A percentile compares a stretch with the other conserved stretches of the same genome.
These are phyloP conservation scores for Haliclystus octoradiatus DNA, from an alignment of 30 jellyfish, hydroid and myxozoan genomes.

Conservation along the genomic window DNA sequence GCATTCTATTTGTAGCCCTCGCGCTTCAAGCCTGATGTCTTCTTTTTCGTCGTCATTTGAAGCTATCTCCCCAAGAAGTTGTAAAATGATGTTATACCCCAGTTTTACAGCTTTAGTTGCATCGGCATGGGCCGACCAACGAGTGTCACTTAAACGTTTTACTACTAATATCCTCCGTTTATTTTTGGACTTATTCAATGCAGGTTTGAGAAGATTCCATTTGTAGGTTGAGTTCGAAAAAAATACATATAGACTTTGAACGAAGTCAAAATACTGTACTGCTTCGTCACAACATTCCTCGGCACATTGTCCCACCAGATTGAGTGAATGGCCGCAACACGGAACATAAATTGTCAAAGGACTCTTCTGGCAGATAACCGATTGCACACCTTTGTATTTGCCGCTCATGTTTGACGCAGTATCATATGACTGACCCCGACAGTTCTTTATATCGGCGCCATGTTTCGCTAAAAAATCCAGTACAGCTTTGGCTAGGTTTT, in stretches of 20 bases:
- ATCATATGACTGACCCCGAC: slow-evolving; percentile 57
- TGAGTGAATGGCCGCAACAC: slow-evolving; percentile 31
- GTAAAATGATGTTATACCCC: too few relatives aligned
- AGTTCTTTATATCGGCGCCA: slow-evolving; percentile 17
- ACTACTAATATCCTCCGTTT: slow-evolving; percentile 39
- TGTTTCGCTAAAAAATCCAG: slow-evolving; percentile 21
- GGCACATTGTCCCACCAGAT: slow-evolving; percentile 42
- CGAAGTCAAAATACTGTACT: slow-evolving; percentile 20
- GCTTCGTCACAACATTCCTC: slow-evolving; percentile 47
- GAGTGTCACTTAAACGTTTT: slow-evolving; percentile 33
- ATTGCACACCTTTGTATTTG: slow-evolving; percentile 42
- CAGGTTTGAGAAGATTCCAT: too few relatives aligned
- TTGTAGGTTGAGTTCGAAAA: too few relatives aligned
- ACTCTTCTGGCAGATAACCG: slow-evolving; percentile 29
- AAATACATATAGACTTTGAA: slow-evolving; percentile 5
- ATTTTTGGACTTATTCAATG: too few relatives aligned
- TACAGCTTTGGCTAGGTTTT: slow-evolving; percentile 21
- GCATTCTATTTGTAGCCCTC: too few relatives aligned
- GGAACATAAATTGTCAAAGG: slow-evolving; percentile 36
- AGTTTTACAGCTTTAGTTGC: slow-evolving; percentile 36
- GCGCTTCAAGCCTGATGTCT: too few relatives aligned
- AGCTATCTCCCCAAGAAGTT: too few relatives aligned
- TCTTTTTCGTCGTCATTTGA: too few relatives aligned
- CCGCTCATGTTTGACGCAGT: slow-evolving; percentile 57
- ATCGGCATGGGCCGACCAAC: slow-evolving; percentile 43